Conservation (phyloP, 2,888 invertebrate species). For the Limulus polyphemus region DNA sequence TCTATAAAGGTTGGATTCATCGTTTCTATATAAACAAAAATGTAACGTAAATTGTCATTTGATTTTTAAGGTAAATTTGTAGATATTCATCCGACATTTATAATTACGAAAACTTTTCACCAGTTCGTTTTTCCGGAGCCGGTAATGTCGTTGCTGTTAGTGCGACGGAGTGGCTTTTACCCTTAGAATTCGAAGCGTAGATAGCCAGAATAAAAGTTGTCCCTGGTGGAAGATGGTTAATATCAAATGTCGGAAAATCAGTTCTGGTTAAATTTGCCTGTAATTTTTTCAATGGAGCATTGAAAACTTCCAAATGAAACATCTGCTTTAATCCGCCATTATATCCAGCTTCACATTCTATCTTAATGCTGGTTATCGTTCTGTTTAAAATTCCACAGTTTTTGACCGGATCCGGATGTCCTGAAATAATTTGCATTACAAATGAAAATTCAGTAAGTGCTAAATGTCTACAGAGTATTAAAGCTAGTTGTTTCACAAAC, state of each 20-base stretch:
- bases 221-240: not conserved
- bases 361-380: not conserved
- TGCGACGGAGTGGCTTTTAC: not conserved
- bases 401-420: not conserved
- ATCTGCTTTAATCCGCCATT: not conserved
- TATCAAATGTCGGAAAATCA: not conserved
- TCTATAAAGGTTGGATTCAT: too few species aligned
- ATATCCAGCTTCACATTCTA: constrained; percentile 1
- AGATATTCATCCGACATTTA: too few species aligned
- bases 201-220: not conserved
- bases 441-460: too few species aligned
- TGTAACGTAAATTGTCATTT: too few species aligned
- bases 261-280: not conserved
- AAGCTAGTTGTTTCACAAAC: too few species aligned
- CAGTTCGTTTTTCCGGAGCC: not conserved
- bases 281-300: not conserved
- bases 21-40: too few species aligned
- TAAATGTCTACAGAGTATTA: too few species aligned
- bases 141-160: not conserved
- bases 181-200: not conserved
- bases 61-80: too few species aligned
- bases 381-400: not conserved
- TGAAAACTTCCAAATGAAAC: constrained; percentile 2
- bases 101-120: not conserved
- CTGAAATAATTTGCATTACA: not conserved